Base-by-base conservation (phyloP, 1,140 invertebrate species). In the Macrobrachium rosenbergii region DNA sequence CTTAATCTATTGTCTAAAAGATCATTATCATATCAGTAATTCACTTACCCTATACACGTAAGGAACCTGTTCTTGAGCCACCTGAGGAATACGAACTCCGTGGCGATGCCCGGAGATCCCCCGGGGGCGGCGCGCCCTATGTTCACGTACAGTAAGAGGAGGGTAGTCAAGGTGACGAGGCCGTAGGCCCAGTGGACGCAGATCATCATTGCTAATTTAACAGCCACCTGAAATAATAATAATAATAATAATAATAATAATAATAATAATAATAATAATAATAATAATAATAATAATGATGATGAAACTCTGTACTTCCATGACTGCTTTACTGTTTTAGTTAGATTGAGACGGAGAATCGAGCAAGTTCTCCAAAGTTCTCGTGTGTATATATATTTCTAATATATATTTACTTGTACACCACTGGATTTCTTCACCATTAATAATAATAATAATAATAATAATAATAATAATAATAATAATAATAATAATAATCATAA, bases 61-160 rank as follows among this genome's bases (percentile, higher is more conserved):
- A 96, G 93, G 80, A 96, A 92, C 0, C 94, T 93, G 90, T 94
- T 94, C 92, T 95, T 96, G 0, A 98, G 90, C 96, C 97, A 98
- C 69, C 94, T 94, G 89, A 96, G 95, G 88, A 98, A 95, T 90
- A 95, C 95, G 91, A 98, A 98, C 92, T 98, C 96, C 0, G 96
- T 95, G 37, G 97, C 96, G 12, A 96, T 93, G 88, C 98, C 98
- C 23, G 97, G 97, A 91, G 97, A 97, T 12, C 98, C 96, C 8
- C 97, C 97, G 8, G 98, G 97, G 93, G 98, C 99, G 10, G 96
- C 96, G 64, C 96, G 95, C 16, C 97, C 97, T 82, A 99, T 97
- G 91, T 99, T 99, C 90, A 97, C 94, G 95, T 97, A 99, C 69
- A 99, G 94, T 45, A 97, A 92, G 91, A 97, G 95, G 85, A 97